phyloP scores from a whole-genome alignment of 2,113 vertebrate genomes.

The Paratilapia polleni region DNA sequence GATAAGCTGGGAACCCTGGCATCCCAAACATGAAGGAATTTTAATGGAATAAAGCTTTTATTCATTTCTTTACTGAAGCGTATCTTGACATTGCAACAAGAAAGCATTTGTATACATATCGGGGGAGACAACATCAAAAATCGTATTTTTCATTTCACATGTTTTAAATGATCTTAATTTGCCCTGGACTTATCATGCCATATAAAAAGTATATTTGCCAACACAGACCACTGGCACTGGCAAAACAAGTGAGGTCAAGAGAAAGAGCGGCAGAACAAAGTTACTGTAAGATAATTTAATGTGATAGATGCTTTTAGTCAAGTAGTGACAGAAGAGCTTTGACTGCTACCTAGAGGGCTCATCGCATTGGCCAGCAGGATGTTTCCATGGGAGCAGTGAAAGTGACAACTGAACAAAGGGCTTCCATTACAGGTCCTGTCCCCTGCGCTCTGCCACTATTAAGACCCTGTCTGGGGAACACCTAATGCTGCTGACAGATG shows the following conservation, averaged over 20 bases:
- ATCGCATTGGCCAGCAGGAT: constrained; percentile 63
- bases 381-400: constrained; percentile 68
- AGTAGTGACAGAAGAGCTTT: constrained; percentile 21
- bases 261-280: background rate
- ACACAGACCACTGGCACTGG: too few relatives aligned
- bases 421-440: constrained; percentile 72
- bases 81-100: background rate
- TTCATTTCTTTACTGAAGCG: background rate
- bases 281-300: constrained; percentile 2
- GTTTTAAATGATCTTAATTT: background rate
- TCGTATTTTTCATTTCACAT: background rate
- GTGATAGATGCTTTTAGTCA: constrained; percentile 39
- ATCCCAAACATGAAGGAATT: constrained; percentile 17
- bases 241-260: background rate
- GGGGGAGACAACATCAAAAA: background rate
- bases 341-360: constrained; percentile 46
- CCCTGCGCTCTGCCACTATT: constrained; percentile 62
- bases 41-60: constrained; percentile 5
- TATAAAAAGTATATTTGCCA: background rate
- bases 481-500: constrained; percentile 61
- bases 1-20: constrained; percentile 34
- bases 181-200: background rate
- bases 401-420: constrained; percentile 79
- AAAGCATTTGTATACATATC: background rate
- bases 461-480: constrained; percentile 60